Evolutionary conservation across 2,797 vertebrate genomes (phyloP).

Genomic region (Galago senegalensis): DNA sequence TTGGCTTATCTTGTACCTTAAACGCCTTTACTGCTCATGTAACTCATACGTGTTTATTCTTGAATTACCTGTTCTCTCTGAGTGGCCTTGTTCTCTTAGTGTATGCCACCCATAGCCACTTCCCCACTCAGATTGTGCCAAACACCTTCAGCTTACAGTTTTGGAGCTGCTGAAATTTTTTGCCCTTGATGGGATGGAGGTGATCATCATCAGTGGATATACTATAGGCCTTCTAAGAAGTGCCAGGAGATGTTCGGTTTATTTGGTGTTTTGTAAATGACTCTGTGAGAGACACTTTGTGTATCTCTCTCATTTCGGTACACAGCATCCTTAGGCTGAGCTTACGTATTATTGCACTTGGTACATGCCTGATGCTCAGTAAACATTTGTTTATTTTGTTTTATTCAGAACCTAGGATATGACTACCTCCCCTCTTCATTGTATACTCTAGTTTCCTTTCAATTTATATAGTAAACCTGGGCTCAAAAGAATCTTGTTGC

Average conservation of each 20-base stretch:
- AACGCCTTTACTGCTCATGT: neutral
- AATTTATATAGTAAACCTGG: neutral
- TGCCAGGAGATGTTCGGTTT: neutral
- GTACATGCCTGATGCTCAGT: neutral
- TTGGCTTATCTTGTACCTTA: neutral
- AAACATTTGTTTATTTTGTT: neutral
- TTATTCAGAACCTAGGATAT: neutral
- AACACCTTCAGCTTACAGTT: neutral
- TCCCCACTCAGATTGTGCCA: neutral
- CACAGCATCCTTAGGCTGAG: neutral
- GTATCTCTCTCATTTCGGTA: neutral
- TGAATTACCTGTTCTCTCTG: neutral
- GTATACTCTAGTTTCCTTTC: conserved; percentile 20
- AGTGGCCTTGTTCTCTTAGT: neutral
- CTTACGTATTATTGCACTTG: neutral
- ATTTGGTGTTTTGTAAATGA: neutral
- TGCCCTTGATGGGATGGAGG: neutral
- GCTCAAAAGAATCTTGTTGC: conserved; percentile 9
- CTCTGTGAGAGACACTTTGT: neutral
- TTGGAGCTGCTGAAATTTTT: neutral
- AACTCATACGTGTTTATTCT: neutral
- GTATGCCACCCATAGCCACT: neutral
- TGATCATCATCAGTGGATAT: neutral
- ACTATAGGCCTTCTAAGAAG: neutral
- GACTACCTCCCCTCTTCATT: neutral